phyloP scores from a whole-genome alignment of 2,888 invertebrate species.

The Leptopterna dolabrata region DNA sequence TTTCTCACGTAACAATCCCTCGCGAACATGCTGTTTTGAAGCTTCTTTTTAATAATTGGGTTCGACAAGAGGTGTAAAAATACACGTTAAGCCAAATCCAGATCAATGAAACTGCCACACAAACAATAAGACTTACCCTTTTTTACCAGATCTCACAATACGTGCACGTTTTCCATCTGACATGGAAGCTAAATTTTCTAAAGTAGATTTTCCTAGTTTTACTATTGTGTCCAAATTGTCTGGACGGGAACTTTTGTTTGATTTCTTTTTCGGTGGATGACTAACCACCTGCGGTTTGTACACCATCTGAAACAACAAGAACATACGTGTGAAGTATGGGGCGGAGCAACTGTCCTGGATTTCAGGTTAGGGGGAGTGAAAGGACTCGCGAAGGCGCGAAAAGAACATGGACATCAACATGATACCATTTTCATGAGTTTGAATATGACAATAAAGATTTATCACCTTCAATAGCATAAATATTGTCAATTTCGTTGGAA shows the following conservation, averaged over 20 bases:
- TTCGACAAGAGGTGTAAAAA: too few relatives aligned
- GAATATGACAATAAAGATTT: too few relatives aligned
- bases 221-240: constrained; percentile 54
- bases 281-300: background rate
- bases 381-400: too few relatives aligned
- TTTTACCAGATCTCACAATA: constrained; percentile 58
- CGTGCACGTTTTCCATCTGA: constrained; percentile 56
- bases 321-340: background rate
- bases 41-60: too few relatives aligned
- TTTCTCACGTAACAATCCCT: too few relatives aligned
- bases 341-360: background rate
- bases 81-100: background rate
- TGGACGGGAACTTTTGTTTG: constrained; percentile 2
- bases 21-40: too few relatives aligned
- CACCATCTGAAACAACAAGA: constrained; percentile 4
- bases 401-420: too few relatives aligned
- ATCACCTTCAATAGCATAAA: too few relatives aligned
- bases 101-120: background rate
- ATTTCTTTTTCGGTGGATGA: background rate
- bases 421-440: too few relatives aligned
- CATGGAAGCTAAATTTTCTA: constrained; percentile 60
- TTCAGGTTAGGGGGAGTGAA: background rate
- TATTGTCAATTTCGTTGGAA: too few relatives aligned
- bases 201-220: constrained; percentile 53
- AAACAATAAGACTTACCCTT: constrained; percentile 39